Conservation (phyloP, 2,797 vertebrate genomes). For the Parauchenoglanis ngamensis region DNA sequence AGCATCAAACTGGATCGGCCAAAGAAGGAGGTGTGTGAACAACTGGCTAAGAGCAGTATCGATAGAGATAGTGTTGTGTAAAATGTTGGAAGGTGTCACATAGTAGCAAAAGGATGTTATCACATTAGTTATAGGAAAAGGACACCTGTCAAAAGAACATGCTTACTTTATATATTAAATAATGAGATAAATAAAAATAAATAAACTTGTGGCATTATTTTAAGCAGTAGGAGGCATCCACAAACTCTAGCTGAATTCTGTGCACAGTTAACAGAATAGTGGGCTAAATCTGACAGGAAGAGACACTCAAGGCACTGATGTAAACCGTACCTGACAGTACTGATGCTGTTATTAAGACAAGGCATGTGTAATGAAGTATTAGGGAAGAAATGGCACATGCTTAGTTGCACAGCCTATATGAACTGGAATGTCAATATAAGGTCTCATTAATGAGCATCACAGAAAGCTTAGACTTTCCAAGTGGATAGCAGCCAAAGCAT, state of each 20-base stretch:
- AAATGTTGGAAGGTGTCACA: background rate
- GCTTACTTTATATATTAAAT: background rate
- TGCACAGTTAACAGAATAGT: background rate
- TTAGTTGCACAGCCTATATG: background rate
- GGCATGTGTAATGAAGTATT: constrained; percentile 6
- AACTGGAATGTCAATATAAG: background rate
- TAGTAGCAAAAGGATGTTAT: background rate
- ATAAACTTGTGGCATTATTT: background rate
- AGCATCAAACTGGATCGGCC: background rate
- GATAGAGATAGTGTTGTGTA: background rate
- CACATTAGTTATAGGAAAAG: background rate
- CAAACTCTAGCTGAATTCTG: background rate
- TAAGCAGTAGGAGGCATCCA: background rate
- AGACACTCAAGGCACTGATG: constrained; percentile 1
- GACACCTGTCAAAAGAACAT: background rate
- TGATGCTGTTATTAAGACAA: constrained; percentile 6
- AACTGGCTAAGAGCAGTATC: background rate
- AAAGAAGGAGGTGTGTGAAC: background rate
- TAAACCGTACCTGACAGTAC: background rate
- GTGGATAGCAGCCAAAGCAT: constrained; percentile 34
- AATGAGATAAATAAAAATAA: background rate
- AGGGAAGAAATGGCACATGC: background rate
- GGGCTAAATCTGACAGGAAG: background rate
- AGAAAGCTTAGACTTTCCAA: constrained; percentile 14
- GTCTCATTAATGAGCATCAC: constrained; percentile 20